Evolutionary conservation across 1,140 invertebrate genomes (phyloP).

Genomic region (Babylonia areolata): DNA sequence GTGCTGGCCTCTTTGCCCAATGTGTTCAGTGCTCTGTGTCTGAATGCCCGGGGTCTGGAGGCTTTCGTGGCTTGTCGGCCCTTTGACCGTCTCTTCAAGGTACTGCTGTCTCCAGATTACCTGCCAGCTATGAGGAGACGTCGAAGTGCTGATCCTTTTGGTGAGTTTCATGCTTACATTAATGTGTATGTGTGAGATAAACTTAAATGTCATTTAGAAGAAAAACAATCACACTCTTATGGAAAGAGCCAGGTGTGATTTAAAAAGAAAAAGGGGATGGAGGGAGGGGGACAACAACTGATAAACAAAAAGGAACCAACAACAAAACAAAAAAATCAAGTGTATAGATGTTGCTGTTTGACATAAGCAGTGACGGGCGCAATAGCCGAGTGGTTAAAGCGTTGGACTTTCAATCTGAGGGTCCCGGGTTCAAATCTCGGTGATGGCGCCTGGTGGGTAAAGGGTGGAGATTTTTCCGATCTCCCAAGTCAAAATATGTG

Average conservation of each 20-base stretch:
- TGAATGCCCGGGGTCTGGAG: constrained; percentile 88
- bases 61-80: constrained; percentile 89
- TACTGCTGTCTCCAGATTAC: constrained; percentile 89
- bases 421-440: too few species aligned
- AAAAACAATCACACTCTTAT: too few species aligned
- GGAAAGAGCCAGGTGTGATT: not conserved
- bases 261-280: not conserved
- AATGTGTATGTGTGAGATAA: not conserved
- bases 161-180: constrained; percentile 66
- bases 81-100: constrained; percentile 88
- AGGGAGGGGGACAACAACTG: not conserved
- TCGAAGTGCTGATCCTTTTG: constrained; percentile 87
- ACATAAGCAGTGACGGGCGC: too few species aligned
- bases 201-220: not conserved
- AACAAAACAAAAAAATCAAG: too few species aligned
- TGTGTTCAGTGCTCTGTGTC: constrained; percentile 92
- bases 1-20: constrained; percentile 92
- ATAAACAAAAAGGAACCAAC: too few species aligned
- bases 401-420: too few species aligned
- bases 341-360: too few species aligned
- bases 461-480: too few species aligned
- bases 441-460: too few species aligned
- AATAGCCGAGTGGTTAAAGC: too few species aligned
- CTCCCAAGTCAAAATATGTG: too few species aligned
- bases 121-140: constrained; percentile 90